phyloP scores from a whole-genome alignment of 1,140 invertebrate genomes.

The Drosophila mayri region DNA sequence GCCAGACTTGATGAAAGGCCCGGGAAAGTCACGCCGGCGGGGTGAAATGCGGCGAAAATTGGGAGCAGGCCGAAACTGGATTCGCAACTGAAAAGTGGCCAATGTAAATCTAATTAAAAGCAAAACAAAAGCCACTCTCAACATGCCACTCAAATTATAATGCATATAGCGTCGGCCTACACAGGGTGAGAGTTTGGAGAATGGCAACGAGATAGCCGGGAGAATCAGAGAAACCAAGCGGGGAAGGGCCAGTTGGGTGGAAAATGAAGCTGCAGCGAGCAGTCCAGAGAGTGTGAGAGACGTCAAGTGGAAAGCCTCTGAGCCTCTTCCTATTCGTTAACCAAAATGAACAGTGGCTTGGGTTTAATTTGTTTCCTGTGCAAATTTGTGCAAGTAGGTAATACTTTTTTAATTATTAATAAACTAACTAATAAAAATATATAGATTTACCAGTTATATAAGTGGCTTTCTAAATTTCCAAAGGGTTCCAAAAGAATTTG shows the following conservation, averaged over 20 bases:
- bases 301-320: conserved; percentile 38
- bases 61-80: conserved; percentile 34
- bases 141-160: conserved; percentile 81
- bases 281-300: conserved; percentile 28
- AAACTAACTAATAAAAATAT: no score
- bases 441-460: not conserved
- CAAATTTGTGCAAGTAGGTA: no score
- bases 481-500: no score
- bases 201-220: conserved; percentile 12
- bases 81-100: conserved; percentile 78
- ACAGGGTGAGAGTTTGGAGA: conserved; percentile 1
- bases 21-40: conserved; percentile 7
- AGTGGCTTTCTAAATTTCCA: no score
- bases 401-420: no score
- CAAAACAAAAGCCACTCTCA: conserved; percentile 81
- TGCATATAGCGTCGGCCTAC: conserved; percentile 59
- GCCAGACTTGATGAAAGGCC: conserved; percentile 57
- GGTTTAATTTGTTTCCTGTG: not conserved
- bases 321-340: conserved; percentile 31
- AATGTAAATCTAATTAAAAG: conserved; percentile 83
- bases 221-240: not conserved
- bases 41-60: conserved; percentile 7
- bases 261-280: conserved; percentile 1
- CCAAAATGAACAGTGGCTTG: conserved; percentile 26
- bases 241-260: not conserved